Evolutionary conservation across 2,113 vertebrate species (phyloP).

Genomic region (Tympanuchus pallidicinctus): DNA sequence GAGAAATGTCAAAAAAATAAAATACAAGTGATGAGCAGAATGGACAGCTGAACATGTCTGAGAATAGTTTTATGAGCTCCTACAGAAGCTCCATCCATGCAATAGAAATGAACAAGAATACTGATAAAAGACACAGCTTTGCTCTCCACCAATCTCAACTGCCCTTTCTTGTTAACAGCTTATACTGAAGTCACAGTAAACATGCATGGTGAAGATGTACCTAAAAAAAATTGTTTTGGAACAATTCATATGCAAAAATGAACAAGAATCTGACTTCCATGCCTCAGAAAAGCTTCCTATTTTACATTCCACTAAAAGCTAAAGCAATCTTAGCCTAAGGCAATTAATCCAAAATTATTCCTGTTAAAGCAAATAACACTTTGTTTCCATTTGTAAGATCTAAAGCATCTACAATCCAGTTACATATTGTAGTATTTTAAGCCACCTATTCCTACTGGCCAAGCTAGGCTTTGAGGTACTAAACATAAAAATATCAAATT

Average conservation of each 20-base stretch:
- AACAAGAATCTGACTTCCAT: neutral
- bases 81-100: neutral
- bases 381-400: neutral
- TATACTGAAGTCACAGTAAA: neutral
- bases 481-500: neutral
- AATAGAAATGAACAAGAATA: neutral
- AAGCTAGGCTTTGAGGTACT: neutral
- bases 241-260: neutral
- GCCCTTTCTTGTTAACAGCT: neutral
- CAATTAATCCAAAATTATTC: neutral
- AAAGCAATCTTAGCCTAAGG: neutral
- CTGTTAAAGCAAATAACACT: fast-evolving
- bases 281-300: neutral
- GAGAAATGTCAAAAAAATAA: neutral
- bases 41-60: neutral
- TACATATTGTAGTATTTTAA: neutral
- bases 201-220: fast-evolving
- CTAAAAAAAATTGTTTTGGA: neutral
- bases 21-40: neutral
- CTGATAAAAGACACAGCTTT: neutral
- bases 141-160: neutral
- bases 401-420: neutral
- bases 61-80: neutral
- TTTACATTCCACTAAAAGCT: neutral
- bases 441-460: neutral